Percentiles rank a stretch among this genome's conserved stretches.
Evolutionary conservation across 1,140 invertebrate genomes (phyloP).

Genomic region (Tachypleus tridentatus): DNA sequence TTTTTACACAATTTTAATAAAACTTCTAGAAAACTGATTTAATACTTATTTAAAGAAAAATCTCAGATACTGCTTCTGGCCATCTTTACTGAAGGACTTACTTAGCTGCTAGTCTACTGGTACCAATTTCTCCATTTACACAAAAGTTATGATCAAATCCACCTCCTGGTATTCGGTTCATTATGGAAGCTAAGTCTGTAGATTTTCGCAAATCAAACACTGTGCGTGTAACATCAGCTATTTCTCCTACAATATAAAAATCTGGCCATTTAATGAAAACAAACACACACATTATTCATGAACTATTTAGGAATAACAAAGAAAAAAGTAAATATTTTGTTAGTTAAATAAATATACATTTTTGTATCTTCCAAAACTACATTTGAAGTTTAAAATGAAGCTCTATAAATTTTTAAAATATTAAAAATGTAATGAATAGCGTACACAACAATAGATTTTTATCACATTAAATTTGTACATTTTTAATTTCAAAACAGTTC

Average conservation of each 20-base stretch:
- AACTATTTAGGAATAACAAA: not conserved
- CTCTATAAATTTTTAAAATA: no score
- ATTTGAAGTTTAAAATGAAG: no score
- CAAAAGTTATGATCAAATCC: constrained; percentile 71
- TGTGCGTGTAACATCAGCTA: constrained; percentile 49
- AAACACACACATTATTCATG: not conserved
- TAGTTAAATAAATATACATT: no score
- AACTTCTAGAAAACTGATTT: no score
- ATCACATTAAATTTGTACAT: no score
- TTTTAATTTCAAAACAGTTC: no score
- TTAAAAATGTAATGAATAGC: no score
- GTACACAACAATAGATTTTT: no score
- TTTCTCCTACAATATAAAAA: constrained; percentile 41
- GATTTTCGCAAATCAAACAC: constrained; percentile 53
- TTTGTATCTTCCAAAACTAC: no score
- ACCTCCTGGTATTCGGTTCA: constrained; percentile 28
- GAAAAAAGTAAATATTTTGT: not conserved
- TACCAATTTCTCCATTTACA: constrained; percentile 34
- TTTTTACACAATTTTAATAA: no score
- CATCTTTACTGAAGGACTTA: constrained; percentile 15
- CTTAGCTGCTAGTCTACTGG: constrained; percentile 28
- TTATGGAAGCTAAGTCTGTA: constrained; percentile 35
- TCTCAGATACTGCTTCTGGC: not conserved
- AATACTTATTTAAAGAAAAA: no score
- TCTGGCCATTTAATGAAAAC: not conserved